phyloP scores from a whole-genome alignment of 2,888 invertebrate genomes.

The Bedellia somnulentella region DNA sequence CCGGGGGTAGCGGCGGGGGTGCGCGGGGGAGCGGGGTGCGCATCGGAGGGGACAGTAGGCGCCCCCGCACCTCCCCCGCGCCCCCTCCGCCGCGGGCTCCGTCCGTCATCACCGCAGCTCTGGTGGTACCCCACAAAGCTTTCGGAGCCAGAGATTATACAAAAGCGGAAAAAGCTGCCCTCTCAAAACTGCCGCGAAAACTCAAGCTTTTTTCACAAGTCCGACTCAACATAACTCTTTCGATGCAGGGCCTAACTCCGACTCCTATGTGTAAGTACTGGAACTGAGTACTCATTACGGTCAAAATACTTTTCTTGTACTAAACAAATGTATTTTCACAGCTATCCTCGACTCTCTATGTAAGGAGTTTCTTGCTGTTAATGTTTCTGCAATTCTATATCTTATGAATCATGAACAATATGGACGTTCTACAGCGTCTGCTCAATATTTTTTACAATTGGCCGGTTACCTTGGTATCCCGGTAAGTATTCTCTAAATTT shows the following conservation, averaged over 20 bases:
- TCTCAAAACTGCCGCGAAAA: constrained; percentile 67
- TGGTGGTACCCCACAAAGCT: constrained; percentile 76
- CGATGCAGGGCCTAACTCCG: constrained; percentile 73
- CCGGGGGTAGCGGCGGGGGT: constrained; percentile 31
- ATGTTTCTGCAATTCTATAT: constrained; percentile 90
- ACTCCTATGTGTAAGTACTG: constrained; percentile 71
- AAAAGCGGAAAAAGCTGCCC: constrained; percentile 69
- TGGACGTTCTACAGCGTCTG: constrained; percentile 89
- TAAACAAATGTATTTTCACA: no score
- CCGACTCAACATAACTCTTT: constrained; percentile 69
- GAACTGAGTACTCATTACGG: background rate
- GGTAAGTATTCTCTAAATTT: constrained; percentile 49
- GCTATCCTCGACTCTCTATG: constrained; percentile 87
- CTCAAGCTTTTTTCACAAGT: constrained; percentile 69
- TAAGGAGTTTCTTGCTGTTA: constrained; percentile 84
- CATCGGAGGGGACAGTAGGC: constrained; percentile 31
- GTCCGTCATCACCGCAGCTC: constrained; percentile 66
- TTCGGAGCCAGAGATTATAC: constrained; percentile 75
- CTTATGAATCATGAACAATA: constrained; percentile 95
- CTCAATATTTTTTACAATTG: constrained; percentile 91
- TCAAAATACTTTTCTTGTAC: background rate
- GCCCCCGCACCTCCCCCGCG: constrained; percentile 44
- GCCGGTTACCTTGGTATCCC: constrained; percentile 94
- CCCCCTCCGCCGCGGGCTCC: constrained; percentile 46
- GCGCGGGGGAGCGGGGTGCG: constrained; percentile 41